Percentiles rank a stretch among this genome's conserved stretches.
phyloP scores from a whole-genome alignment of 2,113 vertebrate species.

The Synodontis membranacea region DNA sequence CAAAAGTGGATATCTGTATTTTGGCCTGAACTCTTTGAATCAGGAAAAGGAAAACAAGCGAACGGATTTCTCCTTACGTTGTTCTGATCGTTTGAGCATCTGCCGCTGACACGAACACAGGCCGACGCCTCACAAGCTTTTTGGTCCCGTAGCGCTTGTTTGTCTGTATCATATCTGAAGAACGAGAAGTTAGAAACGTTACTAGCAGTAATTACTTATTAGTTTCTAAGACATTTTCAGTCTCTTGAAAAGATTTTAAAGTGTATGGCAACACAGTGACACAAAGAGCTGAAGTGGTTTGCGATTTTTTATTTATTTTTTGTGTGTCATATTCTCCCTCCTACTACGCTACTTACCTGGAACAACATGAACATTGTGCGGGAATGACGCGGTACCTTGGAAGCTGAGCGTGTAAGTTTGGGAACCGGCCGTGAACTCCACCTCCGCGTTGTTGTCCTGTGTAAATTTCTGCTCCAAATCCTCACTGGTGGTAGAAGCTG shows the following conservation, averaged over 20 bases:
- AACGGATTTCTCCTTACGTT: slow-evolving; percentile 32
- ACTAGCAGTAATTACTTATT: background rate
- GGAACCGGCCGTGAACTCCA: slow-evolving; percentile 66
- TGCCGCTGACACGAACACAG: slow-evolving; percentile 51
- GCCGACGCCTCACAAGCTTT: slow-evolving; percentile 50
- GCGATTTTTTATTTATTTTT: background rate
- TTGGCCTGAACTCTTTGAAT: background rate
- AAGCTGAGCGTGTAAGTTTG: slow-evolving; percentile 68
- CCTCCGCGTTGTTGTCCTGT: slow-evolving; percentile 49
- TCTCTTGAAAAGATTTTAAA: background rate
- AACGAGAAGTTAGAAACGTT: background rate
- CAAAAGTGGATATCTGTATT: background rate
- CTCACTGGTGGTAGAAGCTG: slow-evolving; percentile 55
- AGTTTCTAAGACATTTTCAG: background rate
- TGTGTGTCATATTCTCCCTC: background rate
- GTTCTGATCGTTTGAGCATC: slow-evolving; percentile 51
- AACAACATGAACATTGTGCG: background rate
- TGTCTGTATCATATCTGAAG: slow-evolving; percentile 59
- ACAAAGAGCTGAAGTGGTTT: background rate
- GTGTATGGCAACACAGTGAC: background rate
- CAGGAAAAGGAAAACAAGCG: background rate
- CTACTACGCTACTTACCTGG: background rate
- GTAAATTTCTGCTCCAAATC: slow-evolving; percentile 67
- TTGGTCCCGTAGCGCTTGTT: slow-evolving; percentile 53
- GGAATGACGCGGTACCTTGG: slow-evolving; percentile 54